phyloP scores from a whole-genome alignment of 2,888 invertebrate genomes.

The Shargacucullia verbasci region DNA sequence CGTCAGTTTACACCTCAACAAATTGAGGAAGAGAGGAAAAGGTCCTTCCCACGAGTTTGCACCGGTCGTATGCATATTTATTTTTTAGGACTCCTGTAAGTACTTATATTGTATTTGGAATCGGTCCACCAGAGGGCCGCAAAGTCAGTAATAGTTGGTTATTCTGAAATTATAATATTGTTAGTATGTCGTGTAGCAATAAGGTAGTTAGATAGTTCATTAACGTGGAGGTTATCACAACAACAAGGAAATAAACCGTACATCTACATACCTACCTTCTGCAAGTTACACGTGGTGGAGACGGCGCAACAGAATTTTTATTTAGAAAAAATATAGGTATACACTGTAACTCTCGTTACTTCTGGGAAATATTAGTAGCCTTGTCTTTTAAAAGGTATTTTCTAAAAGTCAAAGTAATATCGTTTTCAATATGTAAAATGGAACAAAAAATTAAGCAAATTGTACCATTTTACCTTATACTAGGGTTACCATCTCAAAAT shows the following conservation, averaged over 20 bases:
- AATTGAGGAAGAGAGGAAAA: no score
- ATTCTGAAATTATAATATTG: no score
- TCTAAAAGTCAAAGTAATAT: no score
- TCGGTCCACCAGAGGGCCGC: no score
- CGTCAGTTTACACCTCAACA: no score
- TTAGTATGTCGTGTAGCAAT: conserved; percentile 9
- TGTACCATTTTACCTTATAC: conserved; percentile 5
- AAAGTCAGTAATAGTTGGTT: no score
- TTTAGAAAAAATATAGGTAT: conserved; percentile 1
- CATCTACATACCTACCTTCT: conserved; percentile 9
- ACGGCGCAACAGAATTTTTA: conserved; percentile 4
- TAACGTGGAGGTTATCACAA: conserved; percentile 29
- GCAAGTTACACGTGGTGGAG: not conserved
- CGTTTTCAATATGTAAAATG: not conserved
- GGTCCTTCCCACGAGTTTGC: no score
- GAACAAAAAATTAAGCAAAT: not conserved
- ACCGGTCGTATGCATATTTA: no score
- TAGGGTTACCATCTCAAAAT: no score
- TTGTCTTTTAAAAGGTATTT: no score
- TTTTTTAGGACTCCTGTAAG: no score
- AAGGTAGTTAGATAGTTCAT: conserved; percentile 19
- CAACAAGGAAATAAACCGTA: conserved; percentile 38
- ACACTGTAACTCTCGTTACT: not conserved
- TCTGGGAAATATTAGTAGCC: conserved; percentile 18
- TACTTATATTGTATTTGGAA: no score